These are phyloP conservation scores for Onthophagus sagittarius DNA, from an alignment of 2,888 invertebrate species.

Conservation along the genomic window DNA sequence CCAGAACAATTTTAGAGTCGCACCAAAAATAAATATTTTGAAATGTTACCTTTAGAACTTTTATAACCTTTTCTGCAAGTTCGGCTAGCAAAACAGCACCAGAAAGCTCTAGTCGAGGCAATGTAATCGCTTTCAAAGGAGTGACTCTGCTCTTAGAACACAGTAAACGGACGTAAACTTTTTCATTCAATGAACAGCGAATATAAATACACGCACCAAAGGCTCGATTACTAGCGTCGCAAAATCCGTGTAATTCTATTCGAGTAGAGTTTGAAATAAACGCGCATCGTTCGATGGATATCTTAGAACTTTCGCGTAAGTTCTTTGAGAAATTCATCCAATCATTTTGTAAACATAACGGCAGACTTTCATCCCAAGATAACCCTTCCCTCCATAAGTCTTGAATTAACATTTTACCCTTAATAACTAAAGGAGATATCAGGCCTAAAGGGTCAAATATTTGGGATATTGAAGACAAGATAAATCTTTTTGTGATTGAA, in stretches of 20 bases:
- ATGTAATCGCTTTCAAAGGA: neutral
- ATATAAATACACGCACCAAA: neutral
- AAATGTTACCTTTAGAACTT: neutral
- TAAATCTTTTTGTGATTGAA: neutral
- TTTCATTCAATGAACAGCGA: neutral
- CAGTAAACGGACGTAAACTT: neutral
- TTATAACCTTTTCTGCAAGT: neutral
- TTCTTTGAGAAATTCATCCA: too few relatives aligned
- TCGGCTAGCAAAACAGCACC: neutral
- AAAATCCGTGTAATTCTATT: neutral
- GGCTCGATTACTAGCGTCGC: neutral
- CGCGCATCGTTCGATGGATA: neutral
- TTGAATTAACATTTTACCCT: constrained; percentile 8
- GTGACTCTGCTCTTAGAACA: neutral
- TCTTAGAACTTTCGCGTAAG: too few relatives aligned
- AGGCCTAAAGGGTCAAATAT: constrained; percentile 11
- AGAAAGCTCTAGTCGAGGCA: neutral
- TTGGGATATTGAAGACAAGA: constrained; percentile 1
- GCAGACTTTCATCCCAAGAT: constrained; percentile 4
- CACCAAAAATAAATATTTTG: too few relatives aligned
- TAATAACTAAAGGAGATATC: neutral
- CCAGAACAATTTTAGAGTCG: too few relatives aligned
- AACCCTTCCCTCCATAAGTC: constrained; percentile 1
- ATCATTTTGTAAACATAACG: neutral
- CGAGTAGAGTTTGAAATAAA: neutral